Percentiles rank a stretch among this genome's conserved stretches.
phyloP scores from a whole-genome alignment of 2,888 invertebrate species.

The Athalia circularis region DNA sequence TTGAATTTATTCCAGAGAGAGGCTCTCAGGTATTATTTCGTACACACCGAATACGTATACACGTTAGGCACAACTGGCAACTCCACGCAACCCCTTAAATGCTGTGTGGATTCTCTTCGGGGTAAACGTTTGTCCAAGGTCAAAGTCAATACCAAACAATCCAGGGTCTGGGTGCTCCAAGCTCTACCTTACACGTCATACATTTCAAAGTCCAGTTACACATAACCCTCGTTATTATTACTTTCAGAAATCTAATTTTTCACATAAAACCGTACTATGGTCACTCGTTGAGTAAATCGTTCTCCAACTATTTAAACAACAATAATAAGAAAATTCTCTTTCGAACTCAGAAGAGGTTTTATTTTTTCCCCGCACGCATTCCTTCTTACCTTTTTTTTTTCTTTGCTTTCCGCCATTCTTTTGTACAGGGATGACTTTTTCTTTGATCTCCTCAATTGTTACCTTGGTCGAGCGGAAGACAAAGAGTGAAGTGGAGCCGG shows the following conservation, averaged over 20 bases:
- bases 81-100: not conserved
- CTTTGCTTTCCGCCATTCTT: not conserved
- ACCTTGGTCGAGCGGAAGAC: constrained; percentile 23
- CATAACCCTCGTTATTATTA: too few relatives aligned
- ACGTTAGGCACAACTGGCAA: not conserved
- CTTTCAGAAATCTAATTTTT: too few relatives aligned
- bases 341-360: too few relatives aligned
- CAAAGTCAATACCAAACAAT: constrained; percentile 23
- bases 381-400: too few relatives aligned
- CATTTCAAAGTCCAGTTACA: too few relatives aligned
- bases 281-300: too few relatives aligned
- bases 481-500: constrained; percentile 1
- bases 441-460: constrained; percentile 4
- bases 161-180: not conserved
- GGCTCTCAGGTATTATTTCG: constrained; percentile 12
- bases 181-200: not conserved
- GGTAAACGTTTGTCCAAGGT: constrained; percentile 24
- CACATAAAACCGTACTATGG: too few relatives aligned
- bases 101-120: not conserved
- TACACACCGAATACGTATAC: not conserved
- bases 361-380: too few relatives aligned
- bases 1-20: constrained; percentile 45
- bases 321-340: too few relatives aligned
- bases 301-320: too few relatives aligned
- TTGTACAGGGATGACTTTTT: not conserved